phyloP scores from a whole-genome alignment of 1,140 invertebrate genomes.

The Drosophila ogumai region DNA sequence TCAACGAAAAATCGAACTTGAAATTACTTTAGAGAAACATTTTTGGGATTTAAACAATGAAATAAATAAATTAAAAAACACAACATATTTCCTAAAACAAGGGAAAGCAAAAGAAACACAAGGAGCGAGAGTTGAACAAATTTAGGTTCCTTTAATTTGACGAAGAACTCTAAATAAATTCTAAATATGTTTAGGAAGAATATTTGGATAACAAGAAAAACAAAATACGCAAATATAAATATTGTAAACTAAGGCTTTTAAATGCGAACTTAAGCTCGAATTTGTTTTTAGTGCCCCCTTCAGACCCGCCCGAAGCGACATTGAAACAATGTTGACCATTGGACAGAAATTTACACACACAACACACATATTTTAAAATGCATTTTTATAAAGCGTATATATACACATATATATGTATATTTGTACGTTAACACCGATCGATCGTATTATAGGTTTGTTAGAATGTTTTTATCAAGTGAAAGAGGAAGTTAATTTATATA shows the following conservation, averaged over 20 bases:
- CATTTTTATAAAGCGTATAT: conserved; percentile 67
- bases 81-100: conserved; percentile 13
- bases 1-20: conserved; percentile 61
- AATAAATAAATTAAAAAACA: conserved; percentile 14
- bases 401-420: conserved; percentile 20
- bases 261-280: conserved; percentile 55
- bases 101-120: conserved; percentile 16
- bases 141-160: conserved; percentile 52
- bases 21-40: conserved; percentile 27
- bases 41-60: conserved; percentile 37
- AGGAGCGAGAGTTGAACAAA: conserved; percentile 4
- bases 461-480: conserved; percentile 58
- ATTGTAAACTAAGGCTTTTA: conserved; percentile 53
- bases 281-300: conserved; percentile 61
- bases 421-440: conserved; percentile 32
- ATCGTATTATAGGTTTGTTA: conserved; percentile 52
- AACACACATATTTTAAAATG: conserved; percentile 64
- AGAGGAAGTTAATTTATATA: conserved; percentile 41
- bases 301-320: conserved; percentile 7
- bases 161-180: conserved; percentile 20
- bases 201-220: conserved; percentile 2
- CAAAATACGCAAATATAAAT: conserved; percentile 6
- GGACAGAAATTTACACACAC: conserved; percentile 8
- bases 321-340: conserved; percentile 29
- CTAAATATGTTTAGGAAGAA: conserved; percentile 5